Percentiles rank a stretch among this genome's conserved stretches.
Conservation (phyloP, 1,140 invertebrate species). For the Orius insidiosus region DNA sequence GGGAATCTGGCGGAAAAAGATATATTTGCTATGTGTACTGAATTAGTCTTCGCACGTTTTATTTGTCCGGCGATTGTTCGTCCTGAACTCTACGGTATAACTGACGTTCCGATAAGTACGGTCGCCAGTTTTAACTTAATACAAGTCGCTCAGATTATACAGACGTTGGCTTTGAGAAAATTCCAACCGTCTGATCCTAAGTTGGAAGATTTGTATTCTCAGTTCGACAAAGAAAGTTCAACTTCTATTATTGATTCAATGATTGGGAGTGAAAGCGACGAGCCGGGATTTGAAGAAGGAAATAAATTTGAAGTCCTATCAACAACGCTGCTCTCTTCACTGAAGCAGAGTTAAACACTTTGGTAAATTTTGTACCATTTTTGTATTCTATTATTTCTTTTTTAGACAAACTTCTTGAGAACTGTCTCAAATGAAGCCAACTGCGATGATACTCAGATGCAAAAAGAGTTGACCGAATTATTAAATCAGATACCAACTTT, state of each 20-base stretch:
- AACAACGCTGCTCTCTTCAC: constrained; percentile 45
- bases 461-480: constrained; percentile 21
- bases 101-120: constrained; percentile 80
- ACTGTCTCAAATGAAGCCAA: constrained; percentile 22
- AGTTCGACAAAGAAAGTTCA: constrained; percentile 45
- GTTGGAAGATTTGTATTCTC: constrained; percentile 51
- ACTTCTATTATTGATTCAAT: constrained; percentile 1
- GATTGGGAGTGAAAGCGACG: constrained; percentile 20
- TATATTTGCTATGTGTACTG: constrained; percentile 65
- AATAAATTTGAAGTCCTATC: constrained; percentile 39
- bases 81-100: constrained; percentile 90
- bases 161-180: constrained; percentile 71
- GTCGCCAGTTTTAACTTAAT: constrained; percentile 84
- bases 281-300: constrained; percentile 33
- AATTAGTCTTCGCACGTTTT: constrained; percentile 84
- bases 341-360: constrained; percentile 40
- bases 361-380: constrained; percentile 31
- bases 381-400: constrained; percentile 13
- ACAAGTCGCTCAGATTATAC: constrained; percentile 76
- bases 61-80: constrained; percentile 93
- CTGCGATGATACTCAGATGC: constrained; percentile 23
- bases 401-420: constrained; percentile 32
- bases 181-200: constrained; percentile 60
- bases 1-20: constrained; percentile 42
- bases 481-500: constrained; percentile 17